Evolutionary conservation across 2,797 vertebrate species (phyloP), one percentile per base, ranked within the genome.

Genomic region (Lepus oiostolus): DNA sequence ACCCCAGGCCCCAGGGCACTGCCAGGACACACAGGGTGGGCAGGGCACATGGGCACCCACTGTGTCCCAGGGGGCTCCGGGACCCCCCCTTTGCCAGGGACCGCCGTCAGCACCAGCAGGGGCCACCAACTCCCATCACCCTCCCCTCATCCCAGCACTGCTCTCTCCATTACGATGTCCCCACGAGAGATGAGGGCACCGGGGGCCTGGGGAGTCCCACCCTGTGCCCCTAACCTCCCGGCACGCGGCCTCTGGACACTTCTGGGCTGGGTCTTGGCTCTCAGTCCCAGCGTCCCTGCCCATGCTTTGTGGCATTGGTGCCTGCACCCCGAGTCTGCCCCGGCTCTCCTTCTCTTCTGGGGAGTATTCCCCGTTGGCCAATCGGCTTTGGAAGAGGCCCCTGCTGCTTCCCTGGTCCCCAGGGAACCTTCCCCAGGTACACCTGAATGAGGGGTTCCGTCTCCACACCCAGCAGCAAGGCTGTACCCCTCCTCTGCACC

Each of bases 41-140:
- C 11, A 6, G 47, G 42, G 24, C 70, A 22, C 10, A 0, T 0
- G 83, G 52, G 14, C 13, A 22, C 32, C 62, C 4, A 12, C 67
- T 2, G 54, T 17, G 54, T 58, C 14, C 54, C 19, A 58, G 54
- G 54, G 54, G 54, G 17, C 54, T 58, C 7, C 6, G 54, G 54
- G 54, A 21, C 54, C 54, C 19, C 42, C 50, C 79, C 32, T 0
- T 1, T 0, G 65, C 81, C 71, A 21, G 6, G 3, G 0, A 2
- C 47, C 1, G 1, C 1, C 1, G 30, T 1, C 2, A 21, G 30
- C 24, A 10, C 22, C 1, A 5, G 0, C 7, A 0, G 5, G 35
- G 0, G 38, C 2, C 52, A 26, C 32, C 5, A 4, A 32, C 42
- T 62, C 0, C 54, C 19, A 32, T 19, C 2, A 13, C 9, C 38